Base-by-base conservation (phyloP, 2,797 vertebrate genomes). In the Crypturellus tataupa region DNA sequence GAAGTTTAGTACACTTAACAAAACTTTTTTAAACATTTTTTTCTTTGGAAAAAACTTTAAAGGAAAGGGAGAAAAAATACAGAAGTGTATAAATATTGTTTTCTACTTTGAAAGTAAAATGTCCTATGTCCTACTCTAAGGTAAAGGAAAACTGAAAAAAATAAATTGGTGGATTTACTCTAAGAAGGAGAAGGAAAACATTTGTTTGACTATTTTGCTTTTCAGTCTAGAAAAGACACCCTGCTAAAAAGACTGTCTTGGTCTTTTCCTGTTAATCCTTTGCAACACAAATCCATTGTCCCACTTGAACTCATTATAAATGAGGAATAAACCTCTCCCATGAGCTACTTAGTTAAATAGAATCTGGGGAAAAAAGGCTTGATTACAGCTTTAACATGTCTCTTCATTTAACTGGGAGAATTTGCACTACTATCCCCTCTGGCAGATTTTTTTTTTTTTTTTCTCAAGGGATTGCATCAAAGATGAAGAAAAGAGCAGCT, bases 221-320 rank as follows among this genome's bases (percentile, higher is more conserved):
- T 96, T 93, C 80, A 67, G 71, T 97, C 97, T 94, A 96, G 44
- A 92, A 93, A 96, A 47, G 42, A 90, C 60, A 91, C 39, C 80
- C 59, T 85, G 87, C 91, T 83, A 89, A 89, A 79, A 97, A 96
- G 87, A 72, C 42, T 91, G 79, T 49, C 79, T 91, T 94, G 60
- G 79, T 55, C 69, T 94, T 95, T 97, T 85, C 63, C 64, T 85
- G 51, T 89, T 97, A 97, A 98, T 97, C 97, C 95, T 95, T 91
- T 64, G 80, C 96, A 90, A 92, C 87, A 96, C 90, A 97, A 95
- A 94, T 85, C 70, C 76, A 94, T 97, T 97, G 95, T 97, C 94
- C 94, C 89, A 67, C 90, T 97, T 96, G 94, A 96, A 95, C 65
- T 91, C 89, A 27, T 77, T 90, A 80, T 91, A 97, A 96, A 97